Evolutionary conservation across 2,888 invertebrate genomes (phyloP).

Genomic region (Ophion ellenae): DNA sequence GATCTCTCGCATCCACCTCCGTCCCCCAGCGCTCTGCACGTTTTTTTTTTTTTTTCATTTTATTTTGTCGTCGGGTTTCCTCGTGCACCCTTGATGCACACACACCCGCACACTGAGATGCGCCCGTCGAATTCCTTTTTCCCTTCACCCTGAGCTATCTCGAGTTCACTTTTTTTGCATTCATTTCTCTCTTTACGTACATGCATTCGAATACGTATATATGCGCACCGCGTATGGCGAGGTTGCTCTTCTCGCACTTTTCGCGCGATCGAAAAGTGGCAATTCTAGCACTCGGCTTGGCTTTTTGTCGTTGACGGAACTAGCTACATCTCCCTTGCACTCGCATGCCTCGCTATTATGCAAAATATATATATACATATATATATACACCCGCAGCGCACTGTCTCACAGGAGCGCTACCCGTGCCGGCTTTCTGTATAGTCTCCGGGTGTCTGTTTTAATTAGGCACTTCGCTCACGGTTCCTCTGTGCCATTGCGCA

Average conservation of each 20-base stretch:
- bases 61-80: conserved; percentile 65
- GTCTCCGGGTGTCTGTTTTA: conserved; percentile 84
- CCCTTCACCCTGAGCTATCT: conserved; percentile 65
- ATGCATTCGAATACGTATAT: conserved; percentile 49
- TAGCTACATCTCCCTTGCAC: conserved; percentile 78
- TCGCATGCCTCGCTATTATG: conserved; percentile 77
- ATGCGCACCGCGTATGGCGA: conserved; percentile 63
- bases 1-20: conserved; percentile 58
- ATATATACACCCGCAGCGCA: conserved; percentile 35
- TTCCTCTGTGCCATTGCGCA: conserved; percentile 67
- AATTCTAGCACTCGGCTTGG: conserved; percentile 82
- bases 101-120: conserved; percentile 22
- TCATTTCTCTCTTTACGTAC: conserved; percentile 61
- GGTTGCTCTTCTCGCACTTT: conserved; percentile 79
- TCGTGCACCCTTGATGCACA: conserved; percentile 61
- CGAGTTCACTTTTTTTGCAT: conserved; percentile 65
- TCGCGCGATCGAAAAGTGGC: conserved; percentile 81
- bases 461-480: conserved; percentile 84
- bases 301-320: conserved; percentile 79
- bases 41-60: conserved; percentile 54
- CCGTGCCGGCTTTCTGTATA: conserved; percentile 74
- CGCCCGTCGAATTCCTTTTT: conserved; percentile 53
- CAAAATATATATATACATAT: conserved; percentile 52
- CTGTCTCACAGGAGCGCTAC: conserved; percentile 58
- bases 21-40: conserved; percentile 55